Conservation (phyloP, 2,797 vertebrate species). For the Gallinago solitaria region DNA sequence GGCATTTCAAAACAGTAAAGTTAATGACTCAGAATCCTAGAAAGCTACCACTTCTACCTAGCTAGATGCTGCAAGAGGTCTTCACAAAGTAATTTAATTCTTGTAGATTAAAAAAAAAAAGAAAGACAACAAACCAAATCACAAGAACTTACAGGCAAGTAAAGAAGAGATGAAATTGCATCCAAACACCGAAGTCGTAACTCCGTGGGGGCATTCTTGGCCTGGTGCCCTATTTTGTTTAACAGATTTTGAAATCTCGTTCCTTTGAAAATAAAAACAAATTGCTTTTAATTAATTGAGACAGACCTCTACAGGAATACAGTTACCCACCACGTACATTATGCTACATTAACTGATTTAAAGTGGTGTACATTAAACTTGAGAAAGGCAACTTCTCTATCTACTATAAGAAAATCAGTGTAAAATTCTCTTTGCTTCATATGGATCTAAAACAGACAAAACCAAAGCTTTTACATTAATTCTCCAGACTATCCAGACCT, state of each 20-base stretch:
- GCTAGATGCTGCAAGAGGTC: not conserved
- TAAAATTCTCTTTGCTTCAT: not conserved
- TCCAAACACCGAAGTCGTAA: constrained; percentile 90
- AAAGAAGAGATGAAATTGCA: constrained; percentile 87
- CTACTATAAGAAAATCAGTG: not conserved
- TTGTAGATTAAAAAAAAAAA: not conserved
- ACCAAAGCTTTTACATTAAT: not conserved
- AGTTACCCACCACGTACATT: not conserved
- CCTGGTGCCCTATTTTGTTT: constrained; percentile 84
- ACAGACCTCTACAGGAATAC: not conserved
- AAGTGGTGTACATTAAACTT: not conserved
- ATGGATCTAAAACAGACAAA: rapidly evolving
- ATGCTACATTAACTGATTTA: not conserved
- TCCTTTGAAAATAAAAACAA: constrained; percentile 77
- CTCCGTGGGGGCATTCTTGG: constrained; percentile 83
- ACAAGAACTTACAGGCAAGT: constrained; percentile 83
- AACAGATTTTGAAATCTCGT: constrained; percentile 85
- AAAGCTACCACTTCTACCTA: not conserved
- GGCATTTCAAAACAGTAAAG: not conserved
- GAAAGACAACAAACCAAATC: not conserved
- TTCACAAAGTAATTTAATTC: not conserved
- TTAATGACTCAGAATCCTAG: not conserved
- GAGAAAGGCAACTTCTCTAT: not conserved
- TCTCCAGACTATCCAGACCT: not conserved
- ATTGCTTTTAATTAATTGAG: not conserved